Base-by-base conservation (phyloP, 2,888 invertebrate genomes). In the Scaptomyza tumidula region DNA sequence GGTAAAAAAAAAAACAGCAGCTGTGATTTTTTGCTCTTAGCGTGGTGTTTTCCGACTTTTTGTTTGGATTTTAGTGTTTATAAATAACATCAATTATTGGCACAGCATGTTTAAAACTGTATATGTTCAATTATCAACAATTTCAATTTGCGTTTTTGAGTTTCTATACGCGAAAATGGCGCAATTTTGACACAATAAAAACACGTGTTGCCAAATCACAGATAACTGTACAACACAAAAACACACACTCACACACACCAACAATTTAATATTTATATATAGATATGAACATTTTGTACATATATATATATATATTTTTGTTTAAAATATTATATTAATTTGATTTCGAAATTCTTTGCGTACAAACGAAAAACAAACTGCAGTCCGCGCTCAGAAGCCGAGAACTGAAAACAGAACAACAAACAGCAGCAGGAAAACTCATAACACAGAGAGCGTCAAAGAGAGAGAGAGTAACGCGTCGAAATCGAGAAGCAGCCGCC, bases 381-480 rank as follows among this genome's bases (percentile, higher is more conserved):
- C 64, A 66, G 61, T 48, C 50, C 63, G 71, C 80, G 70, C 71
- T 78, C 71, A 49, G 43, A 78, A 64, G 63, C 52, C 55, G 59
- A 75, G 55, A 77, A 83, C 80, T 68, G 57, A 85, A 84, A 85
- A 57, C 73, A 16, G 59, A 50, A 44, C 54, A 59, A 62, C 62
- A 68, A 68, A 71, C 75, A 57, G 46, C 70, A 69, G 46, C 73
- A 53, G 75, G 68, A 60, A 83, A 83, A 69, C 62, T 57, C 64
- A 80, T 14, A 69, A 54, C 64, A 66, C 62, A 57, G 54, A 49
- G 27, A 24, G 14, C 19, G 43, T 5, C 16, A 39, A 16, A 9
- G 16, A 29, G 19, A 35, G 46, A 9, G 33, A 39, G 11, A 6
- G 29, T 11, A 44, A 27, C 13, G 29, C 48, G 14, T 10, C 29